Percentiles rank a stretch among this genome's conserved stretches.
Evolutionary conservation across 1,140 invertebrate genomes (phyloP).

Genomic region (Lucilia sericata): DNA sequence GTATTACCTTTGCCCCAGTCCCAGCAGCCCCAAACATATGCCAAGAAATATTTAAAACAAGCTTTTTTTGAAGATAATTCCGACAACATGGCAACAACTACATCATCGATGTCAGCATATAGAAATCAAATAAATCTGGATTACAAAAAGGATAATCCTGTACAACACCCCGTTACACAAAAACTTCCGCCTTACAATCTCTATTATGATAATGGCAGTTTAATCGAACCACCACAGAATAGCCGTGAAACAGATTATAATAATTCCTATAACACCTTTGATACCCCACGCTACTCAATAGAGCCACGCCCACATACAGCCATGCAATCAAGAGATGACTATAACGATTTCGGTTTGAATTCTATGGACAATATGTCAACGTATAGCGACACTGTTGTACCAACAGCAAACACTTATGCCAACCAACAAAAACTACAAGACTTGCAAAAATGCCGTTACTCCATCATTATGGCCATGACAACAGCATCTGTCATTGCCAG

Average conservation of each 20-base stretch:
- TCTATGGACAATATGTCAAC: conserved; percentile 66
- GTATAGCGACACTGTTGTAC: conserved; percentile 56
- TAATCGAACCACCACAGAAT: background rate
- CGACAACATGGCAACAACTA: background rate
- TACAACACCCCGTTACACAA: background rate
- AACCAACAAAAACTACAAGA: conserved; percentile 58
- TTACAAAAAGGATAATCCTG: background rate
- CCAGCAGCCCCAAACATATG: background rate
- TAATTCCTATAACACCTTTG: background rate
- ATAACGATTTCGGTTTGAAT: conserved; percentile 78
- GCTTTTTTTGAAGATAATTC: conserved; percentile 13
- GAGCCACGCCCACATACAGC: conserved; percentile 56
- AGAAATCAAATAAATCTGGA: background rate
- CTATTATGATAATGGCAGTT: background rate
- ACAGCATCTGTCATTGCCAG: conserved; percentile 66
- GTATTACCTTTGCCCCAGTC: conserved; percentile 28
- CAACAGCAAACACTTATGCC: background rate
- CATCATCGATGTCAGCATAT: conserved; percentile 20
- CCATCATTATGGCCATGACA: conserved; percentile 65
- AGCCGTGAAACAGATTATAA: conserved; percentile 2
- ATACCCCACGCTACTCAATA: background rate
- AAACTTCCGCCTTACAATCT: background rate
- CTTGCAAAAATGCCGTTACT: conserved; percentile 60
- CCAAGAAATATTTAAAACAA: conserved; percentile 2
- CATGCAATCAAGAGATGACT: conserved; percentile 61